Conservation (phyloP, 2,113 vertebrate species). For the Embiotoca jacksoni region DNA sequence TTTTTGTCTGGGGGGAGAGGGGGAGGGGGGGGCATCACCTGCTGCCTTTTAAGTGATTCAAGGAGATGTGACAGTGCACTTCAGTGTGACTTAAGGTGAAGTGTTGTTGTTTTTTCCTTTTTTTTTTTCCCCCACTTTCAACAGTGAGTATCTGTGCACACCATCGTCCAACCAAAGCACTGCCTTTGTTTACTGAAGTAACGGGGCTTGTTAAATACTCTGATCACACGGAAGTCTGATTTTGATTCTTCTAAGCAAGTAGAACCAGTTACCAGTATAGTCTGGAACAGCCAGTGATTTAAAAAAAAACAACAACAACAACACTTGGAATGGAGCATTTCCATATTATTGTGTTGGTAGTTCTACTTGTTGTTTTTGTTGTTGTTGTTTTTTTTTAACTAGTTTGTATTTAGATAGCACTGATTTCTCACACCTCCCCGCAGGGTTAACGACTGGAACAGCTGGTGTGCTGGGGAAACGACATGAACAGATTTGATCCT, state of each 20-base stretch:
- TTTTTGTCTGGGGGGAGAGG: not conserved
- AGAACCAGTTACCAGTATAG: not conserved
- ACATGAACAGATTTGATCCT: slow-evolving; percentile 4
- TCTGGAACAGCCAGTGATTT: not conserved
- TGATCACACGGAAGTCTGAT: too few species aligned
- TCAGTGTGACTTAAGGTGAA: too few species aligned
- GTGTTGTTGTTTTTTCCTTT: too few species aligned
- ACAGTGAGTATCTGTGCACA: not conserved
- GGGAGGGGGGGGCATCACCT: too few species aligned
- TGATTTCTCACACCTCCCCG: slow-evolving; percentile 22
- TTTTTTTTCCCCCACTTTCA: too few species aligned
- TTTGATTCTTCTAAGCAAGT: not conserved
- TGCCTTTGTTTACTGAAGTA: not conserved
- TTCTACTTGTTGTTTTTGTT: not conserved
- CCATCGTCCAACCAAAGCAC: not conserved
- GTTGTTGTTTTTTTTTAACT: not conserved
- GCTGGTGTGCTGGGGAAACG: slow-evolving; percentile 3
- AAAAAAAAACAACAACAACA: too few species aligned
- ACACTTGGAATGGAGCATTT: too few species aligned
- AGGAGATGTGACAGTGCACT: too few species aligned
- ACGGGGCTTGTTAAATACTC: not conserved
- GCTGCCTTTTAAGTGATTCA: too few species aligned
- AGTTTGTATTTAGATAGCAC: slow-evolving; percentile 9
- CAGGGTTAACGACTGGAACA: slow-evolving; percentile 4
- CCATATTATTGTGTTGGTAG: too few species aligned